Base-by-base conservation (phyloP, 2,888 invertebrate genomes). In the Drosophila nigricruria region DNA sequence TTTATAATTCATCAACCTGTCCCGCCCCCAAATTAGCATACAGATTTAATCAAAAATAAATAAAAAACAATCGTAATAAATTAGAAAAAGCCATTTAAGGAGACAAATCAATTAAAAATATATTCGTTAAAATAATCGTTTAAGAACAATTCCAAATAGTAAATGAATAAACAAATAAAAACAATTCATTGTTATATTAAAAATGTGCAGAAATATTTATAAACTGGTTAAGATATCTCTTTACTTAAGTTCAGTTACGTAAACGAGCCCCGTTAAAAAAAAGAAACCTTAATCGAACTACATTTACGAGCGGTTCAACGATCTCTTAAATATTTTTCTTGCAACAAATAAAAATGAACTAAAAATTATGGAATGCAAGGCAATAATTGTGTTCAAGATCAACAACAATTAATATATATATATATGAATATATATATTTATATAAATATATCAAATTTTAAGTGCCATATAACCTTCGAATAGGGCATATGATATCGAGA, bases 391-490 rank as follows among this genome's bases (percentile, higher is more conserved):
- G 32, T 63, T 74, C 81, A 81, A 81, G 78, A 81, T 78, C 79
- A 79, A 67, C 67, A 38, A 63, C 30, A 66, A 54, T 20, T 49
- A 49, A 52, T 36, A 36, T 23, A 32, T 23, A 18, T 30, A 49
- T 16, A 27, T 45, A 43, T 6, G 6, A 16, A 25, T 14, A 25
- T 16, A 16, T 47, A 18, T 23, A 23, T 10, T 38, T 58, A 20
- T 58, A n/a, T 9, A 45, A 38, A 63, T 34, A 73, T 78, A 78
- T 73, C 36, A 73, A 75, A 82, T 56, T 58, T 70, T 70, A 82
- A 73, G 64, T 70, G 73, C 73, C 56, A 64, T 61, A 64, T 59
- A 77, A 83, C 82, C 87, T 81, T 84, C 79, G 72, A 42, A 56
- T 67, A 79, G 79, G 79, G 77, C 72, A 83, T 59, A 62, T 32